Percentiles rank a stretch among this genome's conserved stretches.
These are phyloP conservation scores for Oryzaephilus surinamensis DNA, from an alignment of 1,140 invertebrate species.

Conservation along the genomic window DNA sequence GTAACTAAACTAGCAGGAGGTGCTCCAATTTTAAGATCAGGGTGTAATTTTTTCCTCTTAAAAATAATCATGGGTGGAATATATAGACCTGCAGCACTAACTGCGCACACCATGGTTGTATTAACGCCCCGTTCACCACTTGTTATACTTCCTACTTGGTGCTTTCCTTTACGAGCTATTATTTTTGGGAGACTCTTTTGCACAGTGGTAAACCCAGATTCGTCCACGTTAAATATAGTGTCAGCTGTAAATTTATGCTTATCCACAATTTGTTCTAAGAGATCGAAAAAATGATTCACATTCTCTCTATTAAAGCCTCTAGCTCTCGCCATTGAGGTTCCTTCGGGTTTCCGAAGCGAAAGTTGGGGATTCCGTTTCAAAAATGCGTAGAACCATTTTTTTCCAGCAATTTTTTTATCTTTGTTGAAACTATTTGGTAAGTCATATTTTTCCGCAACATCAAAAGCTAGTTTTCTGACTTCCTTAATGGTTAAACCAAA, in stretches of 20 bases:
- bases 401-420: constrained; percentile 30
- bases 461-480: constrained; percentile 20
- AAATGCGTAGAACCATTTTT: constrained; percentile 36
- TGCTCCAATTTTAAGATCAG: constrained; percentile 8
- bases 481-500: constrained; percentile 21
- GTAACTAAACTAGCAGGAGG: constrained; percentile 11
- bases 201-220: constrained; percentile 18
- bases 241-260: constrained; percentile 24
- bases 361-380: constrained; percentile 34
- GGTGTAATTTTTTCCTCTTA: constrained; percentile 12
- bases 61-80: constrained; percentile 30
- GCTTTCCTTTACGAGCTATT: constrained; percentile 24
- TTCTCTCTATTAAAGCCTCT: constrained; percentile 32
- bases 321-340: constrained; percentile 32
- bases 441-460: constrained; percentile 20
- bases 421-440: constrained; percentile 27
- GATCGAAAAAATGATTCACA: constrained; percentile 27
- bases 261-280: constrained; percentile 22
- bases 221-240: constrained; percentile 27
- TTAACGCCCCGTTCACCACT: constrained; percentile 37
- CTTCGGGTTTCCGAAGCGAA: constrained; percentile 33
- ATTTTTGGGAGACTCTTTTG: constrained; percentile 3
- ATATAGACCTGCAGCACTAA: constrained; percentile 24
- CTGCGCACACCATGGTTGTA: constrained; percentile 32
- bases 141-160: constrained; percentile 35